Conservation (phyloP, 1,140 invertebrate genomes). For the Alviniconcha marisindica region DNA sequence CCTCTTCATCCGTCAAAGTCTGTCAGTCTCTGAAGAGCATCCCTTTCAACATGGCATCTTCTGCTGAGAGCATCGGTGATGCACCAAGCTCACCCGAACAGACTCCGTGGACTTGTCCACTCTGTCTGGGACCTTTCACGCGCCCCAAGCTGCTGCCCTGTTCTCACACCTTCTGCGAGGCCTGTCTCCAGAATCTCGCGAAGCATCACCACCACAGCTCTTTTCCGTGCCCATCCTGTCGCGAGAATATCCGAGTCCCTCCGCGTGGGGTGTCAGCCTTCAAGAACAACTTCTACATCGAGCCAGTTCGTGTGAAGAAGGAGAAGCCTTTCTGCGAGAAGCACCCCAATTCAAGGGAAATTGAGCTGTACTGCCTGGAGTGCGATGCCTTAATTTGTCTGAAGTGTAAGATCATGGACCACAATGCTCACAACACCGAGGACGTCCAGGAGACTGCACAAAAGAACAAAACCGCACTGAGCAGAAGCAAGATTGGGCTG, state of each 20-base stretch:
- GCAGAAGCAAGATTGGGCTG: background rate
- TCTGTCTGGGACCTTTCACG: background rate
- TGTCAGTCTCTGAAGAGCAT: too few species aligned
- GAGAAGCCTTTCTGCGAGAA: background rate
- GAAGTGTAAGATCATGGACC: background rate
- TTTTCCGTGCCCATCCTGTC: conserved; percentile 10
- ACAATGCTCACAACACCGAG: background rate
- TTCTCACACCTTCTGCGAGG: conserved; percentile 23
- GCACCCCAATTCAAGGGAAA: background rate
- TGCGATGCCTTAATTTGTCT: background rate
- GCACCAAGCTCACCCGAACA: too few species aligned
- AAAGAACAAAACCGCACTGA: background rate
- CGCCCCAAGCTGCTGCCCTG: conserved; percentile 14
- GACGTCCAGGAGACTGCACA: background rate
- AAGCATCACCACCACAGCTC: background rate
- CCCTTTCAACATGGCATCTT: too few species aligned
- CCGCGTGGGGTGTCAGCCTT: background rate
- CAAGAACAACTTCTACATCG: conserved; percentile 20
- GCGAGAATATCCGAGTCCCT: background rate
- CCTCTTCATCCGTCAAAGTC: too few species aligned
- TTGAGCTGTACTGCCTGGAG: background rate
- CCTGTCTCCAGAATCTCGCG: background rate
- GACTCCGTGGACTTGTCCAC: background rate
- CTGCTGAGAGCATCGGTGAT: too few species aligned
- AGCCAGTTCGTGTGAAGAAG: background rate